A percentile compares a stretch with the other conserved stretches of the same genome.
Conservation (phyloP, 1,140 invertebrate species). For the Octopus sinensis region DNA sequence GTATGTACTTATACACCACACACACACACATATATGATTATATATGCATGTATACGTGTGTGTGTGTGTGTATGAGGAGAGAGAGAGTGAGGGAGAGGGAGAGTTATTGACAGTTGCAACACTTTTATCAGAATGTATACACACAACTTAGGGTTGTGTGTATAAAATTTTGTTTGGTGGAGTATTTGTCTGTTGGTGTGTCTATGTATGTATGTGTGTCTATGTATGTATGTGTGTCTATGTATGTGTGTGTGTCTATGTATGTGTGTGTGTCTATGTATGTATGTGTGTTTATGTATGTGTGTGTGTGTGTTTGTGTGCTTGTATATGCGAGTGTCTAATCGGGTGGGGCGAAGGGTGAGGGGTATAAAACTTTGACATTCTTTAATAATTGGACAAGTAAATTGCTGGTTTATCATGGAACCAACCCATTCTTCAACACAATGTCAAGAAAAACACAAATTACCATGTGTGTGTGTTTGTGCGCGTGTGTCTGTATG, state of each 20-base stretch:
- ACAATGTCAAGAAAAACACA: not conserved
- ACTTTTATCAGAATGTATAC: too few species aligned
- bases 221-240: slow-evolving; percentile 23
- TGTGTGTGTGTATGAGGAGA: too few species aligned
- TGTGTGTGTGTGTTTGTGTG: slow-evolving; percentile 20
- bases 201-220: not conserved
- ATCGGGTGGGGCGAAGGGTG: not conserved
- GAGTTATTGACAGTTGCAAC: too few species aligned
- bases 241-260: slow-evolving; percentile 13
- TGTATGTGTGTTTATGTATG: slow-evolving; percentile 20
- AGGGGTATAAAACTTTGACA: slow-evolving; percentile 15
- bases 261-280: slow-evolving; percentile 6
- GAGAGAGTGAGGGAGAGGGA: too few species aligned
- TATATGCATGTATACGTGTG: too few species aligned
- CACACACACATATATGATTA: too few species aligned
- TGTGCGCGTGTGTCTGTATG: not conserved
- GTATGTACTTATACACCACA: too few species aligned
- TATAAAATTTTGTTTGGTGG: too few species aligned
- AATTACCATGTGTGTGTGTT: not conserved
- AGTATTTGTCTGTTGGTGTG: too few species aligned
- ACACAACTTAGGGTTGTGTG: too few species aligned
- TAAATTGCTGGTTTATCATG: not conserved
- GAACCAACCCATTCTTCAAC: too few species aligned
- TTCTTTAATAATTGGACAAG: slow-evolving; percentile 11
- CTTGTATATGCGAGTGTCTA: slow-evolving; percentile 13